Evolutionary conservation across 2,797 vertebrate species (phyloP).

Genomic region (Manis crassicaudata): DNA sequence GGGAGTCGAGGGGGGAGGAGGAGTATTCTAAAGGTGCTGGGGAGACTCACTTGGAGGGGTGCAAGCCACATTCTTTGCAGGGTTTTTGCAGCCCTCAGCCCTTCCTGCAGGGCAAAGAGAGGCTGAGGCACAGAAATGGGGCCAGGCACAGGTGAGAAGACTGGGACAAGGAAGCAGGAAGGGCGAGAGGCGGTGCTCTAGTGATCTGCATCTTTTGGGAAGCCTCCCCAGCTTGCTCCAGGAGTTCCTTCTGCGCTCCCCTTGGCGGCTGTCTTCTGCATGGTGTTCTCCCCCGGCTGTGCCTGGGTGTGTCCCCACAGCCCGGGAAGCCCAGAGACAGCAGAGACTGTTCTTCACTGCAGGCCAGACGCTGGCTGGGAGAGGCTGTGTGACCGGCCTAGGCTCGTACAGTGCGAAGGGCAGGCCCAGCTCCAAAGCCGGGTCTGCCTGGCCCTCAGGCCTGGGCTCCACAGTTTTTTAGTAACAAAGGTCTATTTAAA

Average conservation of each 20-base stretch:
- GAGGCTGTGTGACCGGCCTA: not conserved
- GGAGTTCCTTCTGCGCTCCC: not conserved
- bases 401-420: not conserved
- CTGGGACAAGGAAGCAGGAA: not conserved
- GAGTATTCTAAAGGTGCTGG: not conserved
- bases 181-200: fast-evolving
- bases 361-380: no score
- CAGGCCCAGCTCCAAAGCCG: no score
- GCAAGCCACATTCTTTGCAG: not conserved
- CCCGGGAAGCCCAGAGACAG: not conserved
- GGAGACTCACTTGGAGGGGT: not conserved
- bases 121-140: not conserved
- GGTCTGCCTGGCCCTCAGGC: no score
- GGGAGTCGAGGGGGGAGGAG: not conserved
- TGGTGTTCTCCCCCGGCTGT: not conserved
- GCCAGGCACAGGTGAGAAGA: not conserved
- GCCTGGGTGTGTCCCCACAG: no score
- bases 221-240: not conserved
- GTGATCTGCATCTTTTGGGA: not conserved
- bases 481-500: not conserved
- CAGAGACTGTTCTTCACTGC: fast-evolving
- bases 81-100: not conserved
- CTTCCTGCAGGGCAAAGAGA: not conserved
- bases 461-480: no score
- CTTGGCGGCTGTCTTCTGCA: not conserved